Evolutionary conservation across 53 echinoderm and acorn worm genomes (phyloP).

Genomic region (Holothuria leucospilota): DNA sequence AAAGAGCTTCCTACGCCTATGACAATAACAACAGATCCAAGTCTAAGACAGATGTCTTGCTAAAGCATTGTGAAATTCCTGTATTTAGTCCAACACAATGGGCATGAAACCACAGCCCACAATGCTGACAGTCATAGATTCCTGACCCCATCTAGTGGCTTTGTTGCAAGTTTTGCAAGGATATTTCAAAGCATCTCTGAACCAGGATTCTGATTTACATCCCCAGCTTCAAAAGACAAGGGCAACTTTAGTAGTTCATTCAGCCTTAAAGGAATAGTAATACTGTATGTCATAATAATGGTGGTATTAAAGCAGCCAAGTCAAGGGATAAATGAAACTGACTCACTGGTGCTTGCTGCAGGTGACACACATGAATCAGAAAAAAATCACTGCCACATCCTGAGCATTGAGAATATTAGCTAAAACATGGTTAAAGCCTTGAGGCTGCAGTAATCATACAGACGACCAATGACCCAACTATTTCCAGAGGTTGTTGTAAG

Average conservation of each 20-base stretch:
- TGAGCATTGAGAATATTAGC: too few species aligned
- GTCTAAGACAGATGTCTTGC: conserved; percentile 17
- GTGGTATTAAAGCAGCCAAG: neutral
- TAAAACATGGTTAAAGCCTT: too few species aligned
- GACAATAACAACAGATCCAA: conserved; percentile 19
- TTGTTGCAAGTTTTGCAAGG: neutral
- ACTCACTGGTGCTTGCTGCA: neutral
- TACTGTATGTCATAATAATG: neutral
- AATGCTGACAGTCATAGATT: conserved; percentile 11
- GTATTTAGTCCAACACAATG: neutral
- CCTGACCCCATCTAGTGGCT: conserved; percentile 20
- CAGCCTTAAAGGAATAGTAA: neutral
- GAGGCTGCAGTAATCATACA: too few species aligned
- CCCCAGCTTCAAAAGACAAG: conserved; percentile 18
- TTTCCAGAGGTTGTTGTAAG: too few species aligned
- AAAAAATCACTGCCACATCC: too few species aligned
- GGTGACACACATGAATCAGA: neutral
- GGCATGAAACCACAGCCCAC: neutral
- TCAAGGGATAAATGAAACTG: conserved; percentile 1
- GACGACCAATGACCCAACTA: too few species aligned
- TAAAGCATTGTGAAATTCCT: neutral
- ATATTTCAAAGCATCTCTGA: neutral
- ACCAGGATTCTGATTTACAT: conserved; percentile 12
- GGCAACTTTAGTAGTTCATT: neutral
- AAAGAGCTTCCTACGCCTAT: too few species aligned